Base-by-base conservation (phyloP, 2,888 invertebrate genomes). In the Dryomyza anilis region DNA sequence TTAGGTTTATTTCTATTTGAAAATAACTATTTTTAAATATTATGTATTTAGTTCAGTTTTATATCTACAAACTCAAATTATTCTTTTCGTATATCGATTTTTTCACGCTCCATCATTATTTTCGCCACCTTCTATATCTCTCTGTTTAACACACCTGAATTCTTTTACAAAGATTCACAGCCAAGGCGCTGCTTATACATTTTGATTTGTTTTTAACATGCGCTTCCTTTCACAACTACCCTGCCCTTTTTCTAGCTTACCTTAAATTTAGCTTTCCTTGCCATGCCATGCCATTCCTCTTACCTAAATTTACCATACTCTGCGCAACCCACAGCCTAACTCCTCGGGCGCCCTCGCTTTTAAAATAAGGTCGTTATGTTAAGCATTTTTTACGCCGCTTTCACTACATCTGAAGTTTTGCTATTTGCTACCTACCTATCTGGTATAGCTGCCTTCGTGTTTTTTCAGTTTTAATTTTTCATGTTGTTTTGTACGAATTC, bases 71-170 rank as follows among this genome's bases (percentile, higher is more conserved):
- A n/a, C n/a, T n/a, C n/a, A n/a, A n/a, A n/a, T n/a, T n/a, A n/a
- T n/a, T n/a, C n/a, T n/a, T n/a, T n/a, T n/a, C n/a, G n/a, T n/a
- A n/a, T n/a, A n/a, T n/a, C n/a, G n/a, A n/a, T n/a, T n/a, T n/a
- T n/a, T n/a, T n/a, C n/a, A n/a, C n/a, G n/a, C n/a, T n/a, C n/a
- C n/a, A n/a, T n/a, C n/a, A n/a, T n/a, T n/a, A n/a, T n/a, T n/a
- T n/a, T n/a, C n/a, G n/a, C n/a, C n/a, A n/a, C n/a, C n/a, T n/a
- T n/a, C n/a, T n/a, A n/a, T n/a, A n/a, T n/a, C n/a, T n/a, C n/a
- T n/a, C n/a, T n/a, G n/a, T n/a, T n/a, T n/a, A 33, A 62, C 59
- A 56, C 67, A 65, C 67, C 67, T 67, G 67, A 30, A 48, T 53
- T n/a, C 23, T 55, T 62, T 62, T 46, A 48, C 67, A 50, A 36